Percentiles rank a stretch among this genome's conserved stretches.
Conservation (phyloP, 2,797 vertebrate genomes). For the Smutsia temminckii region DNA sequence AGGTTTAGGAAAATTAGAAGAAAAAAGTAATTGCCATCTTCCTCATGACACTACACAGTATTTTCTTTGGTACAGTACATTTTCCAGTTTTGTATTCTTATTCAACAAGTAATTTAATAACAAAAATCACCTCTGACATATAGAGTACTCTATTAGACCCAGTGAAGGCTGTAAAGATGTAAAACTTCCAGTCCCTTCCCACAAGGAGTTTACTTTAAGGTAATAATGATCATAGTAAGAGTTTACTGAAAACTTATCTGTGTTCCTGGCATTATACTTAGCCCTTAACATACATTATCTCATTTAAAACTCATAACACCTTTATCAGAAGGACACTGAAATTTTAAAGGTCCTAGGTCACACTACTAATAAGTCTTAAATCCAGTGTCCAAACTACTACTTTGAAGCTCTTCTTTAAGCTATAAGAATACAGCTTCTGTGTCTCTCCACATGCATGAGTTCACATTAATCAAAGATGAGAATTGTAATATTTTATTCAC, state of each 20-base stretch:
- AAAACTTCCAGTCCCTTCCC: background rate
- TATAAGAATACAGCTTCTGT: background rate
- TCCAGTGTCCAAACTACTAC: background rate
- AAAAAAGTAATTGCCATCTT: slow-evolving; percentile 23
- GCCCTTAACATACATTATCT: background rate
- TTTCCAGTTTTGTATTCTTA: slow-evolving; percentile 16
- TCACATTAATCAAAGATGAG: slow-evolving; percentile 1
- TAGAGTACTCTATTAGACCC: background rate
- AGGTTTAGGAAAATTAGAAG: slow-evolving; percentile 33
- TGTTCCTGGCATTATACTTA: background rate
- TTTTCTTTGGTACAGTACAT: background rate
- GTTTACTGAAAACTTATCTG: background rate
- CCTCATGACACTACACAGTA: background rate
- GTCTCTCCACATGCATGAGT: background rate
- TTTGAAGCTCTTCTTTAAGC: background rate
- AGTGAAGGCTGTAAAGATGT: background rate
- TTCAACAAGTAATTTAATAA: background rate
- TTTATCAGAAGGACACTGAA: background rate
- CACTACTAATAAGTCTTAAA: background rate
- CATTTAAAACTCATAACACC: background rate
- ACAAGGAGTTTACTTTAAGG: slow-evolving; percentile 12
- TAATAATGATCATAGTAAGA: slow-evolving; percentile 17
- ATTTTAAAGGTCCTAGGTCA: background rate
- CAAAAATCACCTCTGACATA: slow-evolving; percentile 2
- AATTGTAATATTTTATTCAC: background rate